Evolutionary conservation across 2,888 invertebrate genomes (phyloP).

Genomic region (Taphrorychus bicolor): DNA sequence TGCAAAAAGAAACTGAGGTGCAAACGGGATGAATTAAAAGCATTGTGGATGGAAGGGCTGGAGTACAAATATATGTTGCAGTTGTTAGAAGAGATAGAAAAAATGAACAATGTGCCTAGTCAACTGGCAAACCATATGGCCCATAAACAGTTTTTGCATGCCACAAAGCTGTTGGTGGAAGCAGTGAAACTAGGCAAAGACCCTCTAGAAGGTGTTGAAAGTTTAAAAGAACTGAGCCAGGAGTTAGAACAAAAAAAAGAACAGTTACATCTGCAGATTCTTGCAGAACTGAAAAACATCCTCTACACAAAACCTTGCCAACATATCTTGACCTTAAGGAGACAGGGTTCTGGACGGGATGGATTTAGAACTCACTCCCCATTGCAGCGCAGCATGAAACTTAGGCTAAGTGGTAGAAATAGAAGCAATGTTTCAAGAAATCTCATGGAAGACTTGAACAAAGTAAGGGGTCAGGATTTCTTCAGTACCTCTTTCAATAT

Average conservation of each 20-base stretch:
- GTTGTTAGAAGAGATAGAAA: constrained; percentile 88
- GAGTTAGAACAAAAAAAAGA: constrained; percentile 76
- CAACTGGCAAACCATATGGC: constrained; percentile 70
- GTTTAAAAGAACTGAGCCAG: constrained; percentile 77
- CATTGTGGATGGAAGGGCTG: constrained; percentile 95
- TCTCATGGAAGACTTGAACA: constrained; percentile 59
- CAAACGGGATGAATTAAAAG: constrained; percentile 89
- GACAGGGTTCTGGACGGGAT: constrained; percentile 68
- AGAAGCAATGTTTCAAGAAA: constrained; percentile 64
- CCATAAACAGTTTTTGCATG: constrained; percentile 83
- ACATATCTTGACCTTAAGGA: constrained; percentile 61
- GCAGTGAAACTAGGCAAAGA: constrained; percentile 74
- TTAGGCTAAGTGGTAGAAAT: constrained; percentile 66
- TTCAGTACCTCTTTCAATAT: constrained; percentile 58
- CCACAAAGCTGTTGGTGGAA: constrained; percentile 80
- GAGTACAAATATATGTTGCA: constrained; percentile 92
- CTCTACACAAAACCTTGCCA: constrained; percentile 66
- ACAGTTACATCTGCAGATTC: constrained; percentile 71
- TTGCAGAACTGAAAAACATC: constrained; percentile 75
- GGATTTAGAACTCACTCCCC: constrained; percentile 59
- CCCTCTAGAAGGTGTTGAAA: constrained; percentile 82
- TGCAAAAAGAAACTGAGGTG: constrained; percentile 88
- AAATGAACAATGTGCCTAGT: constrained; percentile 76
- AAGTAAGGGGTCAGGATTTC: constrained; percentile 48
- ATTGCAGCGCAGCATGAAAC: constrained; percentile 66